Base-by-base conservation (phyloP, 2,888 invertebrate species). In the Papilio elwesi region DNA sequence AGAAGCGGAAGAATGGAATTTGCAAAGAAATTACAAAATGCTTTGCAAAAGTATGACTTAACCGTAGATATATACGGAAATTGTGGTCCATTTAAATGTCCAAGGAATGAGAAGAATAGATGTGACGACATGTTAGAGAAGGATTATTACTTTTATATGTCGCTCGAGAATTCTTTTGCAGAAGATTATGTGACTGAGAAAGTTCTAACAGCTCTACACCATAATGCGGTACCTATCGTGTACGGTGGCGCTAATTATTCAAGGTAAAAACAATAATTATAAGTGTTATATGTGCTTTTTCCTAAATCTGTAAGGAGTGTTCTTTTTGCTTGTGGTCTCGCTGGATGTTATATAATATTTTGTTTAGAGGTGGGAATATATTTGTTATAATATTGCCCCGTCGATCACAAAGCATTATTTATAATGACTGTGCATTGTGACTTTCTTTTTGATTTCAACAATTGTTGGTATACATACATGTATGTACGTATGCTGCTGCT, bases 121-220 rank as follows among this genome's bases (percentile, higher is more conserved):
- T 94, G 93, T 73, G 81, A 87, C 68, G 76, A 74, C 43, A 83
- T 88, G 77, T 74, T 95, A 59, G 92, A 94, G 75, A 89, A 85
- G n/a, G 92, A 96, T 73, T 97, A 97, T 85, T 96, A 95, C 82
- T 97, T 97, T 82, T 97, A 97, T 81, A 85, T 97, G 75, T 90
- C 95, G 0, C 95, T 97, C 80, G 97, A 97, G 87, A 97, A 97
- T 85, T 96, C 96, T 2, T 95, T 96, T 78, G 96, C 96, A 78
- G 90, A 90, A 65, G 93, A 93, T 77, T 93, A 92, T 64, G 89
- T 92, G 3, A 91, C 93, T 0, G 93, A 93, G 82, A 97, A 97
- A 83, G 88, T 97, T 77, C 95, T 95, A 81, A 94, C 93, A 63
- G 90, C 94, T 15, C 77, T 94, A 74, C 93, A 95, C 78, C 94